phyloP scores from a whole-genome alignment of 2,113 vertebrate genomes.

The Acanthisitta chloris region DNA sequence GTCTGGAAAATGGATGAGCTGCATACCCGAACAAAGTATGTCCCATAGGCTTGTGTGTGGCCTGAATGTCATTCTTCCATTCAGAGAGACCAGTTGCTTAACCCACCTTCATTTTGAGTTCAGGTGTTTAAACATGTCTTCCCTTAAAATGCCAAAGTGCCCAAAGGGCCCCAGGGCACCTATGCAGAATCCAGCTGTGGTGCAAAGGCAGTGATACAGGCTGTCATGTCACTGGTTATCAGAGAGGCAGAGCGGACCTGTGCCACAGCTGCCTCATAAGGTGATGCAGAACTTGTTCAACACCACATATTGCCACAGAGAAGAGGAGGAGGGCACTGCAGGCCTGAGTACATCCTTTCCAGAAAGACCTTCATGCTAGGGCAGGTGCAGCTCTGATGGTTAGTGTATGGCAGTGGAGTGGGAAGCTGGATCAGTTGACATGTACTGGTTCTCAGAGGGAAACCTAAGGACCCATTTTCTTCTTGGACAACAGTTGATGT shows the following conservation, averaged over 20 bases:
- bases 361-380: not conserved
- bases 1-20: not conserved
- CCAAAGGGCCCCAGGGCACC: not conserved
- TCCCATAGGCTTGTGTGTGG: not conserved
- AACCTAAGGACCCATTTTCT: not conserved
- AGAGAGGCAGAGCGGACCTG: not conserved
- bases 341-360: fast-evolving
- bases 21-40: not conserved
- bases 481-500: not conserved
- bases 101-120: not conserved
- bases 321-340: not conserved
- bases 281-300: not conserved
- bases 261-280: not conserved
- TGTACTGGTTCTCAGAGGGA: not conserved
- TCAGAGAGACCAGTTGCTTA: not conserved
- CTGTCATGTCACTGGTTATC: not conserved
- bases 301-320: fast-evolving
- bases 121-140: not conserved
- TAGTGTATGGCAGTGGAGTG: not conserved
- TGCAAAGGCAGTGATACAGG: not conserved
- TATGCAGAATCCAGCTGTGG: not conserved
- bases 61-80: not conserved
- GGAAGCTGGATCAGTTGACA: not conserved
- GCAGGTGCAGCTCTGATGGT: not conserved
- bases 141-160: not conserved